Percentiles rank a stretch among this genome's conserved stretches.
Evolutionary conservation across 1,140 invertebrate genomes (phyloP).

Genomic region (Amyelois transitella): DNA sequence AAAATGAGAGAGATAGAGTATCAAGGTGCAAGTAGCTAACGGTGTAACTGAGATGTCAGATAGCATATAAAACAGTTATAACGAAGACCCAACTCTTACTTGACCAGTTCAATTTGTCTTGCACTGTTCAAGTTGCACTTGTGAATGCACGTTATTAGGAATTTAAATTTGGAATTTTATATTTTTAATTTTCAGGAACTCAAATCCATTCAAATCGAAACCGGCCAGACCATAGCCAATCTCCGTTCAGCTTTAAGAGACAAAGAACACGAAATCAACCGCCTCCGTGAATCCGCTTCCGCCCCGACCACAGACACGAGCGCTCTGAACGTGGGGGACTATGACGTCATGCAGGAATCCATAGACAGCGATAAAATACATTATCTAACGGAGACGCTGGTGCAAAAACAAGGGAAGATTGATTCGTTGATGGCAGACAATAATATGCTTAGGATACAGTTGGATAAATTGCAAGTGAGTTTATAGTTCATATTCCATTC

Average conservation of each 20-base stretch:
- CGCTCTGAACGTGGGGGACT: constrained; percentile 78
- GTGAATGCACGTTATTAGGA: no score
- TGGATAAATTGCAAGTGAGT: constrained; percentile 84
- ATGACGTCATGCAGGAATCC: constrained; percentile 47
- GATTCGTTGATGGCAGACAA: constrained; percentile 86
- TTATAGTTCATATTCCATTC: constrained; percentile 3
- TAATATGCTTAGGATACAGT: constrained; percentile 84
- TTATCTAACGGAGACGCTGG: constrained; percentile 83
- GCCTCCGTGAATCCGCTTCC: constrained; percentile 28
- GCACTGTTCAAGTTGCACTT: no score
- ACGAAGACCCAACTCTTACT: no score
- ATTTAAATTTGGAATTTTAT: background rate
- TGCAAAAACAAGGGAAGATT: constrained; percentile 86
- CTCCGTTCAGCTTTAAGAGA: constrained; percentile 36
- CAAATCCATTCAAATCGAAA: constrained; percentile 42
- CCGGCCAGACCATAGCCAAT: constrained; percentile 41
- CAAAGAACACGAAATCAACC: constrained; percentile 45
- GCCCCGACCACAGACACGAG: constrained; percentile 31
- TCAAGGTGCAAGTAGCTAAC: no score
- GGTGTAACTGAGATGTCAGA: no score
- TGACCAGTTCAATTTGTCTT: no score
- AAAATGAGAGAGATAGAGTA: no score
- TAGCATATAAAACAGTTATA: no score
- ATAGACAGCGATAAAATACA: constrained; percentile 50
- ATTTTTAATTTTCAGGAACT: constrained; percentile 37